Percentiles rank a stretch among this genome's conserved stretches.
These are phyloP conservation scores for Thunnus maccoyii DNA, from an alignment of 2,113 vertebrate species.

Conservation along the genomic window DNA sequence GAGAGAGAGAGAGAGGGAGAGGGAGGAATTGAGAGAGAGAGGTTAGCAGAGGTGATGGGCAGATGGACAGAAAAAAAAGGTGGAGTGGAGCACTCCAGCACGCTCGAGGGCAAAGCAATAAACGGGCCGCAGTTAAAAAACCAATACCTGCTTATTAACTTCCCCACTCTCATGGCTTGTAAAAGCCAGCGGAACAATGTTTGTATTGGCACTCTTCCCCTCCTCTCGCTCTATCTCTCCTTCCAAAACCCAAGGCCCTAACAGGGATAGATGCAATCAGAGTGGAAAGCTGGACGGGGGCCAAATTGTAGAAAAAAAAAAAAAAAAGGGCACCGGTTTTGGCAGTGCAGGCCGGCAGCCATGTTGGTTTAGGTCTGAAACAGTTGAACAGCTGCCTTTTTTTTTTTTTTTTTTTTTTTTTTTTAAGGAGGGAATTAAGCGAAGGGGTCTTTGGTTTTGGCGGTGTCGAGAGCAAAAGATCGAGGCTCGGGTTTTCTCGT, in stretches of 20 bases:
- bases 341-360: conserved; percentile 54
- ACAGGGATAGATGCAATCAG: conserved; percentile 60
- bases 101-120: conserved; percentile 79
- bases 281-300: conserved; percentile 61
- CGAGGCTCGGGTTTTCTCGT: not conserved
- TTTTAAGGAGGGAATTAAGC: conserved; percentile 39
- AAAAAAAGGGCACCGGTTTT: conserved; percentile 26
- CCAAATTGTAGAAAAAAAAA: conserved; percentile 62
- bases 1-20: conserved; percentile 10
- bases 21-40: conserved; percentile 39
- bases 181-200: conserved; percentile 78
- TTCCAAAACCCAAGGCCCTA: conserved; percentile 51
- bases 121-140: conserved; percentile 79
- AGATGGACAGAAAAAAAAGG: conserved; percentile 68
- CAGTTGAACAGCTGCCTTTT: conserved; percentile 48
- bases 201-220: conserved; percentile 73
- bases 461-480: conserved; percentile 1
- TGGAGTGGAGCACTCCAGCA: conserved; percentile 64
- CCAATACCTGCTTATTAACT: conserved; percentile 84
- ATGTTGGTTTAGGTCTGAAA: conserved; percentile 62
- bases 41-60: conserved; percentile 62
- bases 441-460: conserved; percentile 15
- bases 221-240: conserved; percentile 50
- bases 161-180: conserved; percentile 74
- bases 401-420: conserved; percentile 11